Base-by-base conservation (phyloP, 2,797 vertebrate species). In the Neomorphus geoffroyi region DNA sequence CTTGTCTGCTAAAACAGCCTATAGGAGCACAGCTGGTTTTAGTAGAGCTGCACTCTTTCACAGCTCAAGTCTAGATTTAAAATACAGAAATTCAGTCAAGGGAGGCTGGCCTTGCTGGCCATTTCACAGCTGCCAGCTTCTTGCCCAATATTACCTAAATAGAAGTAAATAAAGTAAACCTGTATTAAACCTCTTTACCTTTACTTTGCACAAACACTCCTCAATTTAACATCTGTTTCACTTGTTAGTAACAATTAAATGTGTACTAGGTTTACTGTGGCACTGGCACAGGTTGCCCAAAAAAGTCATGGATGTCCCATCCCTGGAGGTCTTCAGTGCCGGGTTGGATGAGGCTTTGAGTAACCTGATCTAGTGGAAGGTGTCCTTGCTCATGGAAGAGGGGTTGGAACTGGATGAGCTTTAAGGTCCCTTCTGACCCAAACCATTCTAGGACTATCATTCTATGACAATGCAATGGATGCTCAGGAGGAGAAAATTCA, bases 31-130 rank as follows among this genome's bases (percentile, higher is more conserved):
- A 19, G 22, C 24, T 64, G 50, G 13, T 33, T 83, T 86, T 45
- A 64, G 53, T 30, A 74, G 61, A 62, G 10, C 3, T 13, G 8
- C 0, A 0, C 6, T 67, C 21, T 77, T 80, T 65, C 39, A 83
- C 19, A 71, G 22, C 14, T 11, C 19, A 80, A 65, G 13, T 8
- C 24, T 39, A 66, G 27, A 43, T 39, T 79, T 65, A n/a, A 37
- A 61, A 28, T 2, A 37, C 48, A 48, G 24, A 69, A 91, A 74
- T 39, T 72, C 18, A 12, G 3, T 27, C 46, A 72, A 30, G 32
- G 13, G 11, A 39, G 64, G 4, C 23, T 67, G 28, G 10, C 18
- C 11, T 87, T 82, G 35, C 18, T 51, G 28, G 11, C 24, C 26
- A 82, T 70, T 93, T 56, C 11, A 14, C 11, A 45, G 39, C n/a